These are phyloP conservation scores for Litocranius walleri DNA, from an alignment of 2,113 vertebrate genomes.

Conservation along the genomic window DNA sequence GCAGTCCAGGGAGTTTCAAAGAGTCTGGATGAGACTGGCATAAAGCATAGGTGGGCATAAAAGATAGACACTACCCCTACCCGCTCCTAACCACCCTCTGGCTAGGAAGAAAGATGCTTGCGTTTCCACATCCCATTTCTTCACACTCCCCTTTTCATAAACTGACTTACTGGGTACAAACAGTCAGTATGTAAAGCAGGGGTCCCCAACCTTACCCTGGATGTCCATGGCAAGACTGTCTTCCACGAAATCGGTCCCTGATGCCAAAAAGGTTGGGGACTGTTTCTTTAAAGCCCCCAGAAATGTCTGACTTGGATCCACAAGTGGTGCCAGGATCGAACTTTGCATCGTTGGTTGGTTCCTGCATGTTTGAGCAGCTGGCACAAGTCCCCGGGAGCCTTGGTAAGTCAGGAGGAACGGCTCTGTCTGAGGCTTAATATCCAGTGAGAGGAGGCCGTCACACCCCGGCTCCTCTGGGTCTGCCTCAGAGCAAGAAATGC, in stretches of 20 bases:
- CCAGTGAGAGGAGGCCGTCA: neutral
- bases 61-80: neutral
- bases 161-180: neutral
- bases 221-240: neutral
- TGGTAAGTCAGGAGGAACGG: neutral
- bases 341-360: conserved; percentile 8
- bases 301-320: conserved; percentile 25
- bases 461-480: neutral
- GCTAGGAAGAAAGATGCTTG: neutral
- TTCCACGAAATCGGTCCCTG: neutral
- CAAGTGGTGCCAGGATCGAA: neutral
- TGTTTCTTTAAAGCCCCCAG: conserved; percentile 16
- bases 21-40: neutral
- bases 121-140: neutral
- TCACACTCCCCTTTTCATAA: neutral
- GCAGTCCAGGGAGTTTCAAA: neutral
- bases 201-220: neutral
- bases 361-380: neutral
- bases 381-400: conserved; percentile 17
- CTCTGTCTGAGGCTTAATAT: conserved; percentile 27
- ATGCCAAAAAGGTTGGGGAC: neutral
- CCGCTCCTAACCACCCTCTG: neutral
- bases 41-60: neutral
- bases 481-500: neutral
- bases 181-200: neutral